Percentiles rank a stretch among this genome's conserved stretches.
Conservation (phyloP, 2,797 vertebrate genomes). For the Poeciliopsis gracilis region DNA sequence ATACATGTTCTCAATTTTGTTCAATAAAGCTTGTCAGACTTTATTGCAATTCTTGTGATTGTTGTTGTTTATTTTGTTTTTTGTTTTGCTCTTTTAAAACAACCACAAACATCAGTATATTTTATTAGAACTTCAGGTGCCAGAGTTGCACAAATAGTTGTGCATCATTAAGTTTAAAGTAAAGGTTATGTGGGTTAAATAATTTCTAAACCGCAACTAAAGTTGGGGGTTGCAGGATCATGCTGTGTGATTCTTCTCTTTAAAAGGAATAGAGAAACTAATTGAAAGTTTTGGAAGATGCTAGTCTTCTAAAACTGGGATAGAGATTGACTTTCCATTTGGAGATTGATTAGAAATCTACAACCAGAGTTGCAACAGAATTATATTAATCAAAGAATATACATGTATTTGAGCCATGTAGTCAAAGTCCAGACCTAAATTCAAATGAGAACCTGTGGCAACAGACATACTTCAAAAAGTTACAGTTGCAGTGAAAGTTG, state of each 20-base stretch:
- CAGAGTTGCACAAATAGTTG: neutral
- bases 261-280: neutral
- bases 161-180: neutral
- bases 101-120: neutral
- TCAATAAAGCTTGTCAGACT: neutral
- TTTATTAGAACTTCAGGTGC: neutral
- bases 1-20: neutral
- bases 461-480: neutral
- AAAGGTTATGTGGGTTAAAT: neutral
- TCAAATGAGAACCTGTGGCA: neutral
- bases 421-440: neutral
- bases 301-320: neutral
- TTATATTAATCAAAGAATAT: neutral
- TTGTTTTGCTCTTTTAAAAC: neutral
- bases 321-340: neutral
- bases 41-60: neutral
- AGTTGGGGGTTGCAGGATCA: neutral
- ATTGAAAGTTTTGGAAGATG: neutral
- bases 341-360: neutral
- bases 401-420: neutral
- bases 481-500: neutral
- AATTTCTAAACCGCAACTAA: neutral
- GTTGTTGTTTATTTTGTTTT: neutral
- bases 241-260: neutral
- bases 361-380: neutral